Base-by-base conservation (phyloP, 2,888 invertebrate genomes). In the Caenorhabditis sp. region DNA sequence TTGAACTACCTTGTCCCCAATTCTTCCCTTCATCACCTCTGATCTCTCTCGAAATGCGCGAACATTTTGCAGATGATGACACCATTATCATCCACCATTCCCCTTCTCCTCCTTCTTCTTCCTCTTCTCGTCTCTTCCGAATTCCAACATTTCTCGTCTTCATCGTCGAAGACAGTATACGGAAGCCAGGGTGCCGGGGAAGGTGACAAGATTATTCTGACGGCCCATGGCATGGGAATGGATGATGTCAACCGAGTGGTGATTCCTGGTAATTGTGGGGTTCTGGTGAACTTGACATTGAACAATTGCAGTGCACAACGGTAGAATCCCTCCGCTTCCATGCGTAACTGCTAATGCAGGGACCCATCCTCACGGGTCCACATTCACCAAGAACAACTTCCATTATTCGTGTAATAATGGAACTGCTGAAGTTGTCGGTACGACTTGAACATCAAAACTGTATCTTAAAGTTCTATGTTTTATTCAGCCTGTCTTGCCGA, bases 361-460 rank as follows among this genome's bases (percentile, higher is more conserved):
- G 11, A 88, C 86, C 1, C 89, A 88, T 64, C 89, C 90, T 55
- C 90, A 90, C 76, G 90, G 90, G 18, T 85, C 88, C 58, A 90
- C 90, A 1, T 90, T 90, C 83, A 88, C 89, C 40, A 90, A 89
- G 78, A 87, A 89, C 67, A 90, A 89, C 72, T 90, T 90, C 84
- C 90, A 90, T 74, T 90, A 90, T 76, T 84, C 81, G 24, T 90
- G 90, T 76, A 87, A 85, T 68, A 90, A 90, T 78, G 90, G 90
- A 13, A 90, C 90, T 1, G 89, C 90, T 18, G 90, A 90, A 72
- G 90, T 90, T 32, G 89, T 90, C 28, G 90, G 90, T 90, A 50
- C 71, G 87, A 22, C 2, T n/a, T n/a, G n/a, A n/a, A n/a, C 6
- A 13, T 15, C 4, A 40, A 1, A 20, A 11, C 47, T 47, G 3